Base-by-base conservation (phyloP, 2,113 vertebrate genomes). In the Python bivittatus region DNA sequence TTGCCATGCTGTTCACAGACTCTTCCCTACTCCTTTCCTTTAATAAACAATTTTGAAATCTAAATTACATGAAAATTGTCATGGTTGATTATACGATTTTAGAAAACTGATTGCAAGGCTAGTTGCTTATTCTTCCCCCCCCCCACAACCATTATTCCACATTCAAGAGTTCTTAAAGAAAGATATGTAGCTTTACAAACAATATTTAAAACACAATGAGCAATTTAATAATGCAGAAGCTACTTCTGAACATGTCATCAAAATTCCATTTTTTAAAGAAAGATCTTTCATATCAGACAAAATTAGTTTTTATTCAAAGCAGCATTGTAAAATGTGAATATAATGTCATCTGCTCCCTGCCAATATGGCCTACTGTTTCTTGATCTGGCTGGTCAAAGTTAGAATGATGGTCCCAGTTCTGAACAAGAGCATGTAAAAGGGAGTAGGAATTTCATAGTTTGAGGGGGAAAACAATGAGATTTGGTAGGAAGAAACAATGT, bases 1-100 rank as follows among this genome's bases (percentile, higher is more conserved):
- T 95, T 96, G 94, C 92, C 92, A 92, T 93, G 90, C 92, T 94
- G 38, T 61, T 93, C 64, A 94, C 93, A 95, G 72, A 94, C 84
- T 94, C 93, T 96, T 96, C 91, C 94, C 83, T 29, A 23, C 38
- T 94, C 61, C 61, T 86, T 90, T 91, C 92, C 93, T 94, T 94
- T 94, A 95, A 95, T 95, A 94, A 94, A 88, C 94, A 9, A 85
- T 94, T 85, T 91, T 90, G 91, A 89, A 94, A 94, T 84, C 94
- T 4, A 91, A 93, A 90, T 5, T 48, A 7, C 10, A 17, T 13
- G 88, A 61, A 96, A 87, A 93, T 86, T 72, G 8, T 64, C 27
- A 54, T 85, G 88, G 48, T 4, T 92, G 56, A 85, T 91, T 94
- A 68, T 9, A 93, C 29, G 91, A 93, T 84, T 92, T 84, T 90